A percentile compares a stretch with the other conserved stretches of the same genome.
These are phyloP conservation scores for Lycocorax pyrrhopterus DNA, from an alignment of 2,113 vertebrate species.

Conservation along the genomic window DNA sequence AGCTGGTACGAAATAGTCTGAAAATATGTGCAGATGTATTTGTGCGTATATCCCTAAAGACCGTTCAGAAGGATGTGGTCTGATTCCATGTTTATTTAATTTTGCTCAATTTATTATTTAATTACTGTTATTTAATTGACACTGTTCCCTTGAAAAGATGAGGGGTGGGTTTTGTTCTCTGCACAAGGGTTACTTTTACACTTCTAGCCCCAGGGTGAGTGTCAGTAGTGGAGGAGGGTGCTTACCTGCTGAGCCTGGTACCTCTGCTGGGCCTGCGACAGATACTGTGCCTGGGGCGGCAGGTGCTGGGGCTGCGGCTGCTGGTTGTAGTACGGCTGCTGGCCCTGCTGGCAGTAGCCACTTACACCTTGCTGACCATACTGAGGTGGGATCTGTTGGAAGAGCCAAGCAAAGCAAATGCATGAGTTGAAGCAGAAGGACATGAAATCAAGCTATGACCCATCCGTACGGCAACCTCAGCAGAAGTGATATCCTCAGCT, in stretches of 20 bases:
- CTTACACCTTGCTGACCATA: slow-evolving; percentile 89
- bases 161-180: background rate
- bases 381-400: slow-evolving; percentile 88
- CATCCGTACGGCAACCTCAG: background rate
- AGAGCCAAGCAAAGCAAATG: slow-evolving; percentile 62
- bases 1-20: background rate
- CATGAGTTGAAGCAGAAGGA: background rate
- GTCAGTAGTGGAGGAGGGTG: accelerated
- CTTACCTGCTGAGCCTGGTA: slow-evolving; percentile 91
- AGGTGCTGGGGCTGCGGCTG: slow-evolving; percentile 84
- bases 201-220: background rate
- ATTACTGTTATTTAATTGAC: background rate
- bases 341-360: slow-evolving; percentile 89
- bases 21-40: background rate
- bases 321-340: slow-evolving; percentile 92
- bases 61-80: background rate
- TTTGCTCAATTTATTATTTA: background rate
- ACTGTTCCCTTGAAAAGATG: accelerated
- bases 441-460: background rate
- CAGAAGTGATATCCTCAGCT: background rate
- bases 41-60: background rate
- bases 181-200: background rate
- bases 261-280: slow-evolving; percentile 84
- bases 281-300: slow-evolving; percentile 79
- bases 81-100: background rate